Conservation (phyloP, 2,888 invertebrate genomes). For the Morpho helenor region DNA sequence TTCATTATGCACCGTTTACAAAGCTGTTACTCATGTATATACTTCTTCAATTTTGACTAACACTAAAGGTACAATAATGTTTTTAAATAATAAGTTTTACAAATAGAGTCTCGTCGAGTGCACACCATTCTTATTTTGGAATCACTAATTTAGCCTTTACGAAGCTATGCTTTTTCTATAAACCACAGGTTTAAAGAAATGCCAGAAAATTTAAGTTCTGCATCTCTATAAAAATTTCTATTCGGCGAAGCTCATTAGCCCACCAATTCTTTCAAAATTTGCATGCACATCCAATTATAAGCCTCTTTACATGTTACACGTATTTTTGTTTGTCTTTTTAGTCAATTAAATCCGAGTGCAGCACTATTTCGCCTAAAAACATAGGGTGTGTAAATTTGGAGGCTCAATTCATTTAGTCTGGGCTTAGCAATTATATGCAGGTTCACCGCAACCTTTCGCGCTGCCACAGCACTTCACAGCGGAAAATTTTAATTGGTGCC, state of each 20-base stretch:
- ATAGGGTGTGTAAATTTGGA: slow-evolving; percentile 29
- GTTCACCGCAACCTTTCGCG: slow-evolving; percentile 34
- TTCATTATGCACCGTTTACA: too few species aligned
- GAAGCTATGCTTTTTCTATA: too few species aligned
- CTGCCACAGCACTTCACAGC: slow-evolving; percentile 38
- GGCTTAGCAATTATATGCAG: slow-evolving; percentile 46
- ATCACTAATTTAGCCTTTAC: too few species aligned
- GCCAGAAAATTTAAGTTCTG: not conserved
- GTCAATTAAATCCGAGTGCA: slow-evolving; percentile 23
- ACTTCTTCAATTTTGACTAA: too few species aligned
- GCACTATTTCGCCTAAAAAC: slow-evolving; percentile 32
- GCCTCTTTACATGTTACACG: slow-evolving; percentile 18
- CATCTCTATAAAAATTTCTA: not conserved
- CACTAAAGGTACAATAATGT: too few species aligned
- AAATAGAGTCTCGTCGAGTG: too few species aligned
- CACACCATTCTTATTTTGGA: too few species aligned
- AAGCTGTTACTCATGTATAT: too few species aligned
- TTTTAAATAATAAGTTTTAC: too few species aligned
- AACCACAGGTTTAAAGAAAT: too few species aligned
- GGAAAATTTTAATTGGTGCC: slow-evolving; percentile 67
- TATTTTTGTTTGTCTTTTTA: slow-evolving; percentile 25
- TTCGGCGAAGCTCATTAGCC: not conserved
- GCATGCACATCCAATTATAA: slow-evolving; percentile 2
- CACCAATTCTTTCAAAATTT: not conserved
- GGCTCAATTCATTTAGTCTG: slow-evolving; percentile 30